Evolutionary conservation across 2,113 vertebrate genomes (phyloP).

Genomic region (Lanius collurio): DNA sequence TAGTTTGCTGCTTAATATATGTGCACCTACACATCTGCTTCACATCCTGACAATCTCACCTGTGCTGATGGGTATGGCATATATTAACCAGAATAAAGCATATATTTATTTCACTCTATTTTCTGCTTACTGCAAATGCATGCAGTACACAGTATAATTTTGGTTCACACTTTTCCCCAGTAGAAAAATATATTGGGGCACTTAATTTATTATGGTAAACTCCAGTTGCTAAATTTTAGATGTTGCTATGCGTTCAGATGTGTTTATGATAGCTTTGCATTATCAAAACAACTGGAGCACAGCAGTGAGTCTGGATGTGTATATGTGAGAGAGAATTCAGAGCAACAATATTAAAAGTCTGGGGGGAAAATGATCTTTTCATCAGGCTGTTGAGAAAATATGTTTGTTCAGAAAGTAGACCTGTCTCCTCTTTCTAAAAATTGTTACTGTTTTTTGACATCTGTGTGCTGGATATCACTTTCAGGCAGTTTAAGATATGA

Average conservation of each 20-base stretch:
- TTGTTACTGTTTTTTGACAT: not conserved
- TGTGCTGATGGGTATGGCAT: fast-evolving
- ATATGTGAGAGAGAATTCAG: not conserved
- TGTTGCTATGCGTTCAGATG: not conserved
- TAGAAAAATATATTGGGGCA: not conserved
- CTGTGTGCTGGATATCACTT: not conserved
- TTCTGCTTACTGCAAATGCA: not conserved
- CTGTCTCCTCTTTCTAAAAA: not conserved
- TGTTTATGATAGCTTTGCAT: not conserved
- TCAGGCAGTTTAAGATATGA: not conserved
- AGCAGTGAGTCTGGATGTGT: not conserved
- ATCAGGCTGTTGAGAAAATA: not conserved
- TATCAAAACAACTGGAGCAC: not conserved
- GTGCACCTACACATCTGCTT: not conserved
- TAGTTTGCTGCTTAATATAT: not conserved
- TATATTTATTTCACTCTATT: not conserved
- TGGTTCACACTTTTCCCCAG: not conserved
- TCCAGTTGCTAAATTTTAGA: not conserved
- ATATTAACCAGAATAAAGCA: not conserved
- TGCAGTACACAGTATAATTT: not conserved
- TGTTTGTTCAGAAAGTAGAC: not conserved
- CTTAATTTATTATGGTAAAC: not conserved
- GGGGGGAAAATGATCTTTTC: constrained; percentile 2
- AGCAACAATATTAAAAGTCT: not conserved
- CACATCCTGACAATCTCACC: not conserved